Conservation (phyloP, 2,113 vertebrate genomes). For the Mobula birostris region DNA sequence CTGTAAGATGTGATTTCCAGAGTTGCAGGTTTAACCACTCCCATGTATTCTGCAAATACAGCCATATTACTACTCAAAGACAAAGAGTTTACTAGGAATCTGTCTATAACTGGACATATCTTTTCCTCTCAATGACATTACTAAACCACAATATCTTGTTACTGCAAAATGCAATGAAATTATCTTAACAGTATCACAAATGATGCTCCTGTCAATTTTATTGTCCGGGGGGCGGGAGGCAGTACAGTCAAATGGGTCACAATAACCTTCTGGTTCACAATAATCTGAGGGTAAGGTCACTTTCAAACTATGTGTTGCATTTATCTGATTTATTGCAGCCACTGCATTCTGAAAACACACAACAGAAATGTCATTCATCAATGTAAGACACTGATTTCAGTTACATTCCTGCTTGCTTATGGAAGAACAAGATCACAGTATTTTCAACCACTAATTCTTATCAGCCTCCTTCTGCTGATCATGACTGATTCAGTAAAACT, state of each 20-base stretch:
- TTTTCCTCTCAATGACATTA: neutral
- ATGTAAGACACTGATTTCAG: neutral
- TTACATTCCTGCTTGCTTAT: neutral
- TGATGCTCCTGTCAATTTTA: neutral
- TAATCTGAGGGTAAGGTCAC: neutral
- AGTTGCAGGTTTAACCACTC: neutral
- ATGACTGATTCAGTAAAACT: neutral
- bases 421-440: neutral
- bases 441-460: neutral
- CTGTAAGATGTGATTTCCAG: neutral
- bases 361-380: too few relatives aligned
- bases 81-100: neutral
- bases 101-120: neutral
- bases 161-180: neutral
- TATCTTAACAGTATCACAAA: neutral
- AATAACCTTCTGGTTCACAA: neutral
- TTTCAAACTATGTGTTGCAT: neutral
- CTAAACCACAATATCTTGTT: neutral
- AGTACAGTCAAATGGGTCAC: neutral
- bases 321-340: neutral
- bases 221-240: neutral
- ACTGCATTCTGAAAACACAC: neutral
- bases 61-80: neutral
- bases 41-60: too few relatives aligned
- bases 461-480: neutral